These are phyloP conservation scores for Pseudotriccus pelzelni DNA, from an alignment of 2,797 vertebrate species.

Conservation along the genomic window DNA sequence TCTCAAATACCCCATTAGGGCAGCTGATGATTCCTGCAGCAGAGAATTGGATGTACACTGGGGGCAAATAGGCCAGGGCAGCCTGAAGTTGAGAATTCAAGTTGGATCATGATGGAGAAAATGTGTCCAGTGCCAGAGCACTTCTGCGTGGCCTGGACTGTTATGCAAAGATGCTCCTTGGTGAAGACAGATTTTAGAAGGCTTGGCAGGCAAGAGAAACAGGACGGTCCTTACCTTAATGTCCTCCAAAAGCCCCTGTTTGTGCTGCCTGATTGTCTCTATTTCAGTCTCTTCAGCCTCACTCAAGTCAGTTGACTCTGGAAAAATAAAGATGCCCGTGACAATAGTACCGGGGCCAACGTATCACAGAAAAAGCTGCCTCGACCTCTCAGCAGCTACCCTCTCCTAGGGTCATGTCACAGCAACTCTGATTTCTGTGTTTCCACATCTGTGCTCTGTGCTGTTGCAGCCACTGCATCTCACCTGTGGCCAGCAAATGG, in stretches of 20 bases:
- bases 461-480: neutral
- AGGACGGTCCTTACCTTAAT: conserved; percentile 69
- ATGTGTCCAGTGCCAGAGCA: neutral
- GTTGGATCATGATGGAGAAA: neutral
- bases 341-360: neutral
- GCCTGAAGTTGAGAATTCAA: neutral
- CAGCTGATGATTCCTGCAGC: neutral
- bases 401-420: neutral
- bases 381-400: neutral
- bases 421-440: neutral
- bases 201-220: neutral
- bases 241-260: conserved; percentile 73
- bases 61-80: neutral
- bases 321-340: neutral
- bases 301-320: conserved; percentile 68
- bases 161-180: neutral
- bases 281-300: conserved; percentile 70
- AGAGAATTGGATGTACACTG: neutral
- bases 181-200: neutral
- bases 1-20: neutral
- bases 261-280: conserved; percentile 71
- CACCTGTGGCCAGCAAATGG: neutral
- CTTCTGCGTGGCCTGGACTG: neutral
- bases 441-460: neutral
- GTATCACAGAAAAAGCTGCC: neutral